These are phyloP conservation scores for Chrysocyon brachyurus DNA, from an alignment of 2,797 vertebrate genomes.

Conservation along the genomic window DNA sequence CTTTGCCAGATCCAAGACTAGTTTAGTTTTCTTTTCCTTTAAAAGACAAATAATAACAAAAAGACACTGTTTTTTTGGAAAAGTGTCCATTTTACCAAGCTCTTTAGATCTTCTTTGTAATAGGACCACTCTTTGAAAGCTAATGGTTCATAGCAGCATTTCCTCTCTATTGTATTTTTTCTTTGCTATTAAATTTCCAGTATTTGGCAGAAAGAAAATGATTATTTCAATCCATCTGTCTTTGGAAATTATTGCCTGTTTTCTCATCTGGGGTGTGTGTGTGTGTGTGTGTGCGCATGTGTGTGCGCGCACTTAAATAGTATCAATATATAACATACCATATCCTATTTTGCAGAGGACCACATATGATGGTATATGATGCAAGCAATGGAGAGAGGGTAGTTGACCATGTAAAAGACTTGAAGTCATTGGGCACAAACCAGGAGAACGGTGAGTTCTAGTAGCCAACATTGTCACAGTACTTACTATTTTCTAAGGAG, in stretches of 20 bases:
- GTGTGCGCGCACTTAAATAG: constrained; percentile 60
- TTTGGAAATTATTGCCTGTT: constrained; percentile 84
- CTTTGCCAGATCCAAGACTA: neutral
- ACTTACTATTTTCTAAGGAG: neutral
- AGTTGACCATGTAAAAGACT: constrained; percentile 77
- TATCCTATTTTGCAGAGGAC: constrained; percentile 86
- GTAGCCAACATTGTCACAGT: neutral
- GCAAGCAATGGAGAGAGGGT: constrained; percentile 74
- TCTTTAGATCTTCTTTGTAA: constrained; percentile 56
- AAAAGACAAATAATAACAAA: constrained; percentile 49
- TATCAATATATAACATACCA: constrained; percentile 74
- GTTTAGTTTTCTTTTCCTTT: constrained; percentile 55
- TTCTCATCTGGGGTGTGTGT: neutral
- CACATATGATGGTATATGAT: constrained; percentile 68
- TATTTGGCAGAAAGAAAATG: constrained; percentile 78
- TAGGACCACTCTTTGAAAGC: constrained; percentile 34
- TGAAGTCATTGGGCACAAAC: constrained; percentile 77
- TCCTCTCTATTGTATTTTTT: constrained; percentile 63
- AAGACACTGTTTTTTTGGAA: constrained; percentile 47
- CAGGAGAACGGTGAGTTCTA: constrained; percentile 87
- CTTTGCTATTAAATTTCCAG: constrained; percentile 75
- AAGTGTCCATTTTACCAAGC: neutral
- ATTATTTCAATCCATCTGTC: constrained; percentile 86
- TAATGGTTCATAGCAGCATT: constrained; percentile 78
- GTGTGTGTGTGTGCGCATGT: constrained; percentile 45